phyloP scores from a whole-genome alignment of 2,113 vertebrate genomes.

The Hippocampus guttulatus region DNA sequence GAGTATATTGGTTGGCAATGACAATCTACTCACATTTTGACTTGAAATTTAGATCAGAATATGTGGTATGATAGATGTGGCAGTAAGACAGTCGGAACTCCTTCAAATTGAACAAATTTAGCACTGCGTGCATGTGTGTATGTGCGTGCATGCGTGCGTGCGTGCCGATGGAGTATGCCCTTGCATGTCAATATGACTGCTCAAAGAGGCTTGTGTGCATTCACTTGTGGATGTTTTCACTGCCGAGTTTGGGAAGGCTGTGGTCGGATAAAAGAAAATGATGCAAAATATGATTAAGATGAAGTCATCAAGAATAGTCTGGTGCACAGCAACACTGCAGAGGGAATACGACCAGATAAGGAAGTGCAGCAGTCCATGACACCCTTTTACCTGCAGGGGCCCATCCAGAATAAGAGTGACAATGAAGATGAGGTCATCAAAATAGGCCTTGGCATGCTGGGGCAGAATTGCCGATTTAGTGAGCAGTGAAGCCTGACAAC shows the following conservation, averaged over 20 bases:
- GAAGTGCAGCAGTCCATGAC: slow-evolving; percentile 63
- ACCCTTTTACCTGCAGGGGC: slow-evolving; percentile 44
- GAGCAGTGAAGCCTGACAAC: slow-evolving; percentile 54
- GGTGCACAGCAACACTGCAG: slow-evolving; percentile 52
- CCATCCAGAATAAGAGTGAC: slow-evolving; percentile 52
- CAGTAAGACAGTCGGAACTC: slow-evolving; percentile 10
- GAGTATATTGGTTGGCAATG: neutral
- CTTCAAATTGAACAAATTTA: slow-evolving; percentile 32
- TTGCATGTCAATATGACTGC: slow-evolving; percentile 7
- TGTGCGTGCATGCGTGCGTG: neutral
- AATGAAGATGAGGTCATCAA: slow-evolving; percentile 73
- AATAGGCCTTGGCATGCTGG: slow-evolving; percentile 50
- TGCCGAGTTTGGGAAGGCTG: slow-evolving; percentile 33
- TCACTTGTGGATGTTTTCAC: slow-evolving; percentile 49
- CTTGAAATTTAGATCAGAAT: neutral
- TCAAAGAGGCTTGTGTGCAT: slow-evolving; percentile 24
- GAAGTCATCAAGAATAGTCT: slow-evolving; percentile 68
- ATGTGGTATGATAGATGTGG: neutral
- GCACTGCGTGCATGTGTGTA: neutral
- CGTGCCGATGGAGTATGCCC: neutral
- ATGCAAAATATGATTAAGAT: slow-evolving; percentile 69
- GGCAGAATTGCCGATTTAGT: slow-evolving; percentile 58
- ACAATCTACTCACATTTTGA: slow-evolving; percentile 11
- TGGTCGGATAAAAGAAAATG: slow-evolving; percentile 61
- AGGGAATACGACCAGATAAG: slow-evolving; percentile 49